Conservation (phyloP, 2,888 invertebrate species). For the Furcula furcula region DNA sequence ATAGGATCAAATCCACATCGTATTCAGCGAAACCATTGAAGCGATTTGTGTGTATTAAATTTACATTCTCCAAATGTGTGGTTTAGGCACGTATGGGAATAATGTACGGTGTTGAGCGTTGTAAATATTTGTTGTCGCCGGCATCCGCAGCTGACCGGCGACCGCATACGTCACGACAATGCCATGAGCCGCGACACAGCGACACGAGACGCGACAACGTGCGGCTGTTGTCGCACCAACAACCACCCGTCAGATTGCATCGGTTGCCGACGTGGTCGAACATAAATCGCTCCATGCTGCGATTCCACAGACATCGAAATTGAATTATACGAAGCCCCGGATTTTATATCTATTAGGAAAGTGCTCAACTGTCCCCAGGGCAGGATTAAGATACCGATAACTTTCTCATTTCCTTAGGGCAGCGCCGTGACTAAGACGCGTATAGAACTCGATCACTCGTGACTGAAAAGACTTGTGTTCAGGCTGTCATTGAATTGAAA, state of each 20-base stretch:
- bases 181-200: slow-evolving; percentile 3
- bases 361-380: slow-evolving; percentile 65
- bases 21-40: slow-evolving; percentile 3
- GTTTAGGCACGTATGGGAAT: slow-evolving; percentile 39
- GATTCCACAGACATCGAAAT: slow-evolving; percentile 58
- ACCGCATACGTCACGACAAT: slow-evolving; percentile 19
- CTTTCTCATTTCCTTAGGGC: slow-evolving; percentile 76
- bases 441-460: slow-evolving; percentile 48
- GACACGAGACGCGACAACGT: slow-evolving; percentile 9
- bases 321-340: slow-evolving; percentile 72
- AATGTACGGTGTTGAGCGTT: slow-evolving; percentile 36
- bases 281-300: slow-evolving; percentile 51
- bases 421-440: slow-evolving; percentile 52
- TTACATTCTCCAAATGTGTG: slow-evolving; percentile 39
- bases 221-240: slow-evolving; percentile 10
- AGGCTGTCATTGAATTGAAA: slow-evolving; percentile 50
- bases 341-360: slow-evolving; percentile 78
- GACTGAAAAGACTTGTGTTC: slow-evolving; percentile 44
- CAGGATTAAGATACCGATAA: slow-evolving; percentile 76
- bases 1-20: slow-evolving; percentile 4
- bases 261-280: slow-evolving; percentile 46
- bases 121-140: slow-evolving; percentile 45
- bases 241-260: slow-evolving; percentile 25
- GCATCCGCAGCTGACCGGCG: slow-evolving; percentile 27
- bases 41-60: slow-evolving; percentile 33